phyloP scores from a whole-genome alignment of 64 coral and sea anemone species.

The Anthopleura sola region DNA sequence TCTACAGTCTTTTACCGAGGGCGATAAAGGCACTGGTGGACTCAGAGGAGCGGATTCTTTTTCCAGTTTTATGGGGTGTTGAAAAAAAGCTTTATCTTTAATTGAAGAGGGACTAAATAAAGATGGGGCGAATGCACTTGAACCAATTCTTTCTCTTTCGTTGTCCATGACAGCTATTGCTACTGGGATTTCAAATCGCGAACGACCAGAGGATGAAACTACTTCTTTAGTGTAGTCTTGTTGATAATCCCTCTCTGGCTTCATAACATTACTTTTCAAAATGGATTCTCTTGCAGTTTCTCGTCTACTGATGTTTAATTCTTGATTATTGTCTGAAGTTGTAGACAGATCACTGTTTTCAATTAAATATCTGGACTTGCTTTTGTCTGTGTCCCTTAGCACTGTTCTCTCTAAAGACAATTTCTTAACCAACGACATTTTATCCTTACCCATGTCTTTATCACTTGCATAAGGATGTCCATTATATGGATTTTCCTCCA shows the following conservation, averaged over 20 bases:
- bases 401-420: not conserved
- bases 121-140: not conserved
- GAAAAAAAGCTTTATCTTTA: conserved; percentile 14
- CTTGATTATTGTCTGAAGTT: not conserved
- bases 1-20: conserved; percentile 39
- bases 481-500: not conserved
- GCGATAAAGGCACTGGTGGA: not conserved
- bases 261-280: not conserved
- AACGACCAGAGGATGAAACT: not conserved
- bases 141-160: not conserved
- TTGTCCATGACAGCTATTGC: conserved; percentile 17
- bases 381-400: not conserved
- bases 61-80: conserved; percentile 5
- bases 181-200: conserved; percentile 38
- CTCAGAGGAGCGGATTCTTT: conserved; percentile 1
- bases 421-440: not conserved
- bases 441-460: not conserved
- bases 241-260: conserved; percentile 9
- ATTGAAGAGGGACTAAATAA: conserved; percentile 8
- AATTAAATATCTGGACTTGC: not conserved
- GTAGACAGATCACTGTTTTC: not conserved
- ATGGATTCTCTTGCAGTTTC: not conserved
- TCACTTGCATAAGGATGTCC: not conserved
- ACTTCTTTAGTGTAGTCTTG: not conserved
- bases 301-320: not conserved